These are phyloP conservation scores for Pseudorhombus dupliciocellatus DNA, from an alignment of 2,113 vertebrate species.

Conservation along the genomic window DNA sequence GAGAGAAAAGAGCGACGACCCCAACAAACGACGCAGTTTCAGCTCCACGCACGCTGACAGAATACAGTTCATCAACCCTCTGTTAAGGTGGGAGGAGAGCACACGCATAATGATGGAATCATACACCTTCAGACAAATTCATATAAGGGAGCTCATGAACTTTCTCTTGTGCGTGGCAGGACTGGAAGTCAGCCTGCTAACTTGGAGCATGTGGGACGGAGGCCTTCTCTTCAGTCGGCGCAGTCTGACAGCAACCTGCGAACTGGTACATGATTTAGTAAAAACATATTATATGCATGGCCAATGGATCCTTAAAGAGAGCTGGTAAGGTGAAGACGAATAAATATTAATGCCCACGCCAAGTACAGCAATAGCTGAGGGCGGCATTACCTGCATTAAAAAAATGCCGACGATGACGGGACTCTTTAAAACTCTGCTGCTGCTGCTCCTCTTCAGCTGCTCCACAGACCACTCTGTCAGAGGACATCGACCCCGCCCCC, in stretches of 20 bases:
- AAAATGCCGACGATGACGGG: no score
- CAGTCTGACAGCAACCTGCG: constrained; percentile 81
- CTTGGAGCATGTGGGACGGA: constrained; percentile 79
- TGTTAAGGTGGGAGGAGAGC: constrained; percentile 62
- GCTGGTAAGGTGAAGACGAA: no score
- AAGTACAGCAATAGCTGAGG: no score
- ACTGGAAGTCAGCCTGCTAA: constrained; percentile 88
- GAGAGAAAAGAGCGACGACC: constrained; percentile 8
- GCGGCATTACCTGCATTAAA: no score
- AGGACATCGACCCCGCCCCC: constrained; percentile 55
- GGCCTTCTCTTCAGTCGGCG: constrained; percentile 82
- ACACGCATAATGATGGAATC: neutral
- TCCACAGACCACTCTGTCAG: constrained; percentile 50
- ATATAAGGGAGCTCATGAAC: neutral
- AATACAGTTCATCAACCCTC: constrained; percentile 58
- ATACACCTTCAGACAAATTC: neutral
- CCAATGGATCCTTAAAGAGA: neutral
- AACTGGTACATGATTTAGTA: constrained; percentile 70
- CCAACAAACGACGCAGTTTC: constrained; percentile 79
- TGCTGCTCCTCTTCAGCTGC: constrained; percentile 52
- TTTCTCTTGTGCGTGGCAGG: constrained; percentile 50
- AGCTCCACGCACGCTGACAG: constrained; percentile 57
- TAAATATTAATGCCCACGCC: no score
- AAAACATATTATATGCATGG: neutral
- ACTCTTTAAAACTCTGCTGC: neutral